These are phyloP conservation scores for Coranthus polyacanthus DNA, from an alignment of 2,797 vertebrate species.

Conservation along the genomic window DNA sequence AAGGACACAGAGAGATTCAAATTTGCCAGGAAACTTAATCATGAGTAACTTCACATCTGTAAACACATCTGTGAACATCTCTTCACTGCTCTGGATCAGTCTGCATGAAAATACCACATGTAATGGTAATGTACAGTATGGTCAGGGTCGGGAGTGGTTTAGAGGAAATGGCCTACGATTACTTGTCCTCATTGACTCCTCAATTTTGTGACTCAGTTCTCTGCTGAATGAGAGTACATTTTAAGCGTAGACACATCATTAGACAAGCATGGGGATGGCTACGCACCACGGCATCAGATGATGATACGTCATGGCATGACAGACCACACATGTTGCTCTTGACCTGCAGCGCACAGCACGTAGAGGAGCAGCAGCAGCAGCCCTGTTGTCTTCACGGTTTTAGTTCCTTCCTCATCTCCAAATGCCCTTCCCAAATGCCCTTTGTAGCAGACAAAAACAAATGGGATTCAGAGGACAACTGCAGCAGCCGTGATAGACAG, in stretches of 20 bases:
- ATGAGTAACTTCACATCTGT: conserved; percentile 33
- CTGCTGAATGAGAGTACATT: conserved; percentile 40
- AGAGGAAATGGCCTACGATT: conserved; percentile 45
- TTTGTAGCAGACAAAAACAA: conserved; percentile 68
- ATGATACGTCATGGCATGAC: conserved; percentile 46
- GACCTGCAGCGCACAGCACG: too few species aligned
- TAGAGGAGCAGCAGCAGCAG: conserved; percentile 29
- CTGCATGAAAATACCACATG: conserved; percentile 44
- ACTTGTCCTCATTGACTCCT: conserved; percentile 51
- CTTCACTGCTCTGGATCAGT: conserved; percentile 10
- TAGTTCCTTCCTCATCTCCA: conserved; percentile 15
- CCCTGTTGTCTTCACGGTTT: conserved; percentile 35
- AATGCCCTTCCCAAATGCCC: conserved; percentile 62
- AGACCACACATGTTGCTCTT: conserved; percentile 71
- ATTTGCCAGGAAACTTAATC: conserved; percentile 33
- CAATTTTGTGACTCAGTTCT: conserved; percentile 44
- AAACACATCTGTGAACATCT: conserved; percentile 49
- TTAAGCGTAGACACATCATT: conserved; percentile 60
- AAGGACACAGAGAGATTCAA: conserved; percentile 24
- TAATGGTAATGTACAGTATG: conserved; percentile 25
- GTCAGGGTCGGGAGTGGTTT: conserved; percentile 26
- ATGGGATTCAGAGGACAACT: conserved; percentile 71
- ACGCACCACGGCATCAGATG: conserved; percentile 28
- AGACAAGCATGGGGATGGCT: conserved; percentile 43
- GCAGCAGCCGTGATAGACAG: conserved; percentile 70